Conservation (phyloP, 2,797 vertebrate genomes). For the Bradypodion pumilum region DNA sequence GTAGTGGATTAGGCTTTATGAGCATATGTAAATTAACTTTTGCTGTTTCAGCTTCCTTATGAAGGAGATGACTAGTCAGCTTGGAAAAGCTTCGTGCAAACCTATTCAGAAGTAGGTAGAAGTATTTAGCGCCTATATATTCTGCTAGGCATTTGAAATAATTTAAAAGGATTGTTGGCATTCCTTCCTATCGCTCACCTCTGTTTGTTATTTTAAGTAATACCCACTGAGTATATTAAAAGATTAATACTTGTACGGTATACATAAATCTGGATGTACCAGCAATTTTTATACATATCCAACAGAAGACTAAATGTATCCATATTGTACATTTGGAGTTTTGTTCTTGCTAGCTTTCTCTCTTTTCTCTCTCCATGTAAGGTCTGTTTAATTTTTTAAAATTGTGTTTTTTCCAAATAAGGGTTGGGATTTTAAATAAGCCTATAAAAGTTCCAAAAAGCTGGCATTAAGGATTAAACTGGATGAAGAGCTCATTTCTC, state of each 20-base stretch:
- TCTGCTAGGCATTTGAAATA: slow-evolving; percentile 38
- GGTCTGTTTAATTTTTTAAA: slow-evolving; percentile 34
- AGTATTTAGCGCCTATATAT: slow-evolving; percentile 31
- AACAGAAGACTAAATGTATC: slow-evolving; percentile 50
- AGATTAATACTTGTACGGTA: slow-evolving; percentile 52
- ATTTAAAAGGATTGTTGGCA: slow-evolving; percentile 48
- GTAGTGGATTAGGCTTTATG: not conserved
- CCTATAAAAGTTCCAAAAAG: slow-evolving; percentile 55
- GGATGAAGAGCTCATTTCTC: slow-evolving; percentile 29
- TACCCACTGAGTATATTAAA: slow-evolving; percentile 45
- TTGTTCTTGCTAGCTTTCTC: slow-evolving; percentile 26
- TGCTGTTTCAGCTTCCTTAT: not conserved
- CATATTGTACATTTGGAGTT: slow-evolving; percentile 58
- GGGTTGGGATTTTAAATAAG: slow-evolving; percentile 25
- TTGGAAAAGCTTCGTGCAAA: slow-evolving; percentile 8
- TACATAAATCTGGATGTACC: slow-evolving; percentile 47
- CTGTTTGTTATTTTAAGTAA: slow-evolving; percentile 51
- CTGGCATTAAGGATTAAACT: slow-evolving; percentile 55
- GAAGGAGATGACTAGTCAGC: slow-evolving; percentile 11
- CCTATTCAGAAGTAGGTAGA: slow-evolving; percentile 18
- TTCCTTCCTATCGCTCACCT: slow-evolving; percentile 47
- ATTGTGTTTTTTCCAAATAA: slow-evolving; percentile 52
- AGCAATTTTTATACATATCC: slow-evolving; percentile 19
- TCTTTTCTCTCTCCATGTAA: not conserved
- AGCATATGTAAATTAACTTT: slow-evolving; percentile 10